Evolutionary conservation across 2,113 vertebrate genomes (phyloP).

Genomic region (Scophthalmus maximus): DNA sequence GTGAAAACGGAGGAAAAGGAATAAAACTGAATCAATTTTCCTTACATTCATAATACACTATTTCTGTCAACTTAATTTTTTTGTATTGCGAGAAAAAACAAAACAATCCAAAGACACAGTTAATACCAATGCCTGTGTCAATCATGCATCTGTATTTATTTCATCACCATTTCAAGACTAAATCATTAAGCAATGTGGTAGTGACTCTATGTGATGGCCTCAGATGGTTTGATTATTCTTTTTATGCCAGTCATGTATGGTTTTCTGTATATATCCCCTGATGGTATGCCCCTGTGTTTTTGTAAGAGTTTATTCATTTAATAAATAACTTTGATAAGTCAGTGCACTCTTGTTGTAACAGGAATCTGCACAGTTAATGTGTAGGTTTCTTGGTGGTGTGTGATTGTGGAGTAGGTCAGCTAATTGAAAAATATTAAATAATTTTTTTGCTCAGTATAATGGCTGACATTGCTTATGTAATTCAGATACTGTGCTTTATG

Average conservation of each 20-base stretch:
- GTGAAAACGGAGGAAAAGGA: constrained; percentile 24
- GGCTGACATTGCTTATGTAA: not conserved
- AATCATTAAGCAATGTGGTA: constrained; percentile 8
- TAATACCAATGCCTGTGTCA: constrained; percentile 8
- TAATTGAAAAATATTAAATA: not conserved
- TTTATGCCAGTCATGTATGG: constrained; percentile 20
- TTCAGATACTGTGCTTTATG: not conserved
- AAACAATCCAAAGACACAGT: constrained; percentile 3
- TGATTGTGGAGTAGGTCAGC: not conserved
- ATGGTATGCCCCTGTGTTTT: constrained; percentile 51
- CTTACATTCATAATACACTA: constrained; percentile 3
- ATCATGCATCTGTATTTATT: constrained; percentile 61
- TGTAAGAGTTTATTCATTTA: constrained; percentile 59
- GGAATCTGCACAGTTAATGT: not conserved
- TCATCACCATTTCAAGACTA: constrained; percentile 30
- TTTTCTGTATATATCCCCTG: constrained; percentile 58
- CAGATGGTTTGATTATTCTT: constrained; percentile 24
- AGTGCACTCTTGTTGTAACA: not conserved
- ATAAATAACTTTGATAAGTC: constrained; percentile 65
- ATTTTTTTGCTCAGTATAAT: constrained; percentile 3
- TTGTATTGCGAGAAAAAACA: not conserved
- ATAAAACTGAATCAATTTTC: not conserved
- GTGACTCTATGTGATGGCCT: constrained; percentile 11
- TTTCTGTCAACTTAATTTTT: constrained; percentile 18
- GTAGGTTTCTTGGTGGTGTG: not conserved